phyloP scores from a whole-genome alignment of 1,140 invertebrate genomes.

The Pemphigus obesinymphae region DNA sequence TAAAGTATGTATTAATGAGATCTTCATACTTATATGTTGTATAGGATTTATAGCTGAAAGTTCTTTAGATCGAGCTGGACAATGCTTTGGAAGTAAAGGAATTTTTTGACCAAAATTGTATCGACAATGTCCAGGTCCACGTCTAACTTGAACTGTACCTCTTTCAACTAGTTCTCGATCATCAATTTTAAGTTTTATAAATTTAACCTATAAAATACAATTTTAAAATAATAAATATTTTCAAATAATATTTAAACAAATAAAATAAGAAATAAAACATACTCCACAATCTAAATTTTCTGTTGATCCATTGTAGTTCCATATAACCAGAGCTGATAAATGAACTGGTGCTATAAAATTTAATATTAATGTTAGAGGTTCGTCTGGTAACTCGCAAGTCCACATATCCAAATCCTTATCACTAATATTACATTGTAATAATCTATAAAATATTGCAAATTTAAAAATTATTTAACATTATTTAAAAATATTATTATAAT shows the following conservation, averaged over 20 bases:
- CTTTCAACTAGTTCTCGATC: conserved; percentile 49
- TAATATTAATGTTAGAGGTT: conserved; percentile 43
- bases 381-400: conserved; percentile 52
- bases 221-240: neutral
- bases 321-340: conserved; percentile 59
- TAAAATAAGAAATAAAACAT: conserved; percentile 45
- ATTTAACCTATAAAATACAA: conserved; percentile 49
- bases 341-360: conserved; percentile 46
- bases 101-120: conserved; percentile 65
- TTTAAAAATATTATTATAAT: neutral
- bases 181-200: conserved; percentile 50
- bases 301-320: conserved; percentile 75
- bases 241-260: neutral
- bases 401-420: conserved; percentile 61
- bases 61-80: neutral
- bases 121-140: conserved; percentile 66
- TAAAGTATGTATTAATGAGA: neutral
- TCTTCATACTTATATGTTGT: conserved; percentile 14
- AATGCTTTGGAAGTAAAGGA: conserved; percentile 32
- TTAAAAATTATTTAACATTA: neutral
- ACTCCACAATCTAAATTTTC: conserved; percentile 71
- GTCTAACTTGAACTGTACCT: conserved; percentile 56
- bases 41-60: neutral
- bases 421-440: conserved; percentile 51
- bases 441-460: neutral